These are phyloP conservation scores for Chelon labrosus DNA, from an alignment of 2,797 vertebrate species.

Conservation along the genomic window DNA sequence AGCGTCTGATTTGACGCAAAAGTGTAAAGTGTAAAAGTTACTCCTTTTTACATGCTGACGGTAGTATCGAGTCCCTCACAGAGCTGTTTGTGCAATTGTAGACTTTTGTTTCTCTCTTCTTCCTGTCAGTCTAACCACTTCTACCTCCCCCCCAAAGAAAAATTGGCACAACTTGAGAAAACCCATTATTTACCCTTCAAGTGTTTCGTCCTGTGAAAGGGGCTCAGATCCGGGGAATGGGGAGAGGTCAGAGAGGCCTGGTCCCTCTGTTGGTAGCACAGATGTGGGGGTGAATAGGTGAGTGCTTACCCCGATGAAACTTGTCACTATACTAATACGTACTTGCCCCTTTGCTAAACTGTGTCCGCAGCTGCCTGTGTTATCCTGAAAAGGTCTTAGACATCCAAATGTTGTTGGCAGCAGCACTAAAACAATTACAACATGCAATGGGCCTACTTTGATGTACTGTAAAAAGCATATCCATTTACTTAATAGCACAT, in stretches of 20 bases:
- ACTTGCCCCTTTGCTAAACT: constrained; percentile 26
- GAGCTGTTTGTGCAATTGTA: constrained; percentile 32
- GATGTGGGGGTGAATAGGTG: constrained; percentile 62
- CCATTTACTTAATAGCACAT: constrained; percentile 57
- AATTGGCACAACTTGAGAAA: constrained; percentile 78
- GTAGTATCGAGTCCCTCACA: constrained; percentile 27
- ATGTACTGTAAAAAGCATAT: constrained; percentile 42
- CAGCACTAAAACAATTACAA: constrained; percentile 50
- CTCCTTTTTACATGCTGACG: not conserved
- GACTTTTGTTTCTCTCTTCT: constrained; percentile 50
- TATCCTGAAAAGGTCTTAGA: constrained; percentile 6
- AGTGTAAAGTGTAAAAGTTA: too few relatives aligned
- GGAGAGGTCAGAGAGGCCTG: constrained; percentile 40
- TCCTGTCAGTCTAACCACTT: constrained; percentile 56
- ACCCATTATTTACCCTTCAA: constrained; percentile 80
- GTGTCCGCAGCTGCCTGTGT: constrained; percentile 14
- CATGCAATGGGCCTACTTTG: constrained; percentile 20
- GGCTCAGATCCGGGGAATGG: constrained; percentile 50
- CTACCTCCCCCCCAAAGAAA: constrained; percentile 33
- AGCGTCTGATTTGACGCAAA: too few relatives aligned
- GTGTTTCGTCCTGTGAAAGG: constrained; percentile 68
- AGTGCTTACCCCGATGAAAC: constrained; percentile 42
- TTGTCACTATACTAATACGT: constrained; percentile 31
- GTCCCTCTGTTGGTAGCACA: constrained; percentile 49
- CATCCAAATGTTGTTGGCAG: constrained; percentile 49